These are phyloP conservation scores for Botia kubotai DNA, from an alignment of 2,797 vertebrate genomes.

Conservation along the genomic window DNA sequence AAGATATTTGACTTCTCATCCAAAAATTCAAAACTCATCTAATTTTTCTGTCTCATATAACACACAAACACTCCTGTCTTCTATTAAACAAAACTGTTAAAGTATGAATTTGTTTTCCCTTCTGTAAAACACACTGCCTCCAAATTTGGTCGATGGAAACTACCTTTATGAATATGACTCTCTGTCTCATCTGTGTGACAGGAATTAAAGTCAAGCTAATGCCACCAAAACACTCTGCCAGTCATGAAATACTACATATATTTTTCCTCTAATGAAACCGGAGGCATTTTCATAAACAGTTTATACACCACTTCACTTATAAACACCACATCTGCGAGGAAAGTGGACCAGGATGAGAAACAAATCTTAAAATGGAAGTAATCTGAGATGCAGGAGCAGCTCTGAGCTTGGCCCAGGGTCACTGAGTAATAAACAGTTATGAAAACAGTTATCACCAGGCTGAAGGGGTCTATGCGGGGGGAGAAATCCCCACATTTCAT, in stretches of 20 bases:
- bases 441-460: conserved; percentile 67
- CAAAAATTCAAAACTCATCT: background rate
- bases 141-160: conserved; percentile 63
- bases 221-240: conserved; percentile 57
- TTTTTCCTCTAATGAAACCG: conserved; percentile 62
- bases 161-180: conserved; percentile 65
- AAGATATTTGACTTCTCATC: background rate
- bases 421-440: conserved; percentile 57
- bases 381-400: conserved; percentile 31
- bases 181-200: conserved; percentile 64
- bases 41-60: background rate
- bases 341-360: conserved; percentile 17
- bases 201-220: conserved; percentile 61
- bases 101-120: conserved; percentile 21
- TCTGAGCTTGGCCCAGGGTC: conserved; percentile 47
- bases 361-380: conserved; percentile 61
- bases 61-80: background rate
- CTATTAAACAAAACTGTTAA: background rate
- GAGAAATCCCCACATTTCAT: conserved; percentile 65
- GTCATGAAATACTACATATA: conserved; percentile 72
- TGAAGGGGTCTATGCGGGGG: background rate
- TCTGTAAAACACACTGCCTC: conserved; percentile 45
- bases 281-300: conserved; percentile 63
- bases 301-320: conserved; percentile 66
- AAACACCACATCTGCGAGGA: conserved; percentile 54